These are phyloP conservation scores for Pentalonia nigronervosa DNA, from an alignment of 1,140 invertebrate species.

Conservation along the genomic window DNA sequence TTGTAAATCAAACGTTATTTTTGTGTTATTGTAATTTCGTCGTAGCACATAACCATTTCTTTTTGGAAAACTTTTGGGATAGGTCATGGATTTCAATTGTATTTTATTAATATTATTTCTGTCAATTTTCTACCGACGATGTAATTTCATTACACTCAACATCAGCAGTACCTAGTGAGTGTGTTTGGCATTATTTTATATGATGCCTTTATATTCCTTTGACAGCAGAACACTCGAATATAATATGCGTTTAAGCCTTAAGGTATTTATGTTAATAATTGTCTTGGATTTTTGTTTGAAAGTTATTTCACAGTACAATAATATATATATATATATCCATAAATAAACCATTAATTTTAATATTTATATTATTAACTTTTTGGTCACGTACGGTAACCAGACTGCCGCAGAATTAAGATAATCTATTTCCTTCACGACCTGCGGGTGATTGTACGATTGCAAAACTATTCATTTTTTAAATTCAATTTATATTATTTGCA, in stretches of 20 bases:
- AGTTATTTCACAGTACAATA: not conserved
- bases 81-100: not conserved
- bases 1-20: not conserved
- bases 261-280: not conserved
- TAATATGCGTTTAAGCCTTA: not conserved
- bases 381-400: not conserved
- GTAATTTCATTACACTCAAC: not conserved
- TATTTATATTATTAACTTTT: not conserved
- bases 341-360: not conserved
- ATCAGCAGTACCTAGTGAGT: not conserved
- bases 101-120: not conserved
- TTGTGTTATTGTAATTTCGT: not conserved
- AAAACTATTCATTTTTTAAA: conserved; percentile 19
- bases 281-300: not conserved
- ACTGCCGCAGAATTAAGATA: not conserved
- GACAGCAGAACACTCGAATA: not conserved
- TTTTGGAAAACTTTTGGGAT: not conserved
- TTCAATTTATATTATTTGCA: not conserved
- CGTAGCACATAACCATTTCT: not conserved
- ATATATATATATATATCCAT: not conserved
- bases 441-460: conserved; percentile 1
- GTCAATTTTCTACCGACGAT: not conserved
- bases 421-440: not conserved
- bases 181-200: not conserved
- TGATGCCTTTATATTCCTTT: not conserved